These are phyloP conservation scores for Artemia sinica DNA, from an alignment of 2,888 invertebrate genomes.

Conservation along the genomic window DNA sequence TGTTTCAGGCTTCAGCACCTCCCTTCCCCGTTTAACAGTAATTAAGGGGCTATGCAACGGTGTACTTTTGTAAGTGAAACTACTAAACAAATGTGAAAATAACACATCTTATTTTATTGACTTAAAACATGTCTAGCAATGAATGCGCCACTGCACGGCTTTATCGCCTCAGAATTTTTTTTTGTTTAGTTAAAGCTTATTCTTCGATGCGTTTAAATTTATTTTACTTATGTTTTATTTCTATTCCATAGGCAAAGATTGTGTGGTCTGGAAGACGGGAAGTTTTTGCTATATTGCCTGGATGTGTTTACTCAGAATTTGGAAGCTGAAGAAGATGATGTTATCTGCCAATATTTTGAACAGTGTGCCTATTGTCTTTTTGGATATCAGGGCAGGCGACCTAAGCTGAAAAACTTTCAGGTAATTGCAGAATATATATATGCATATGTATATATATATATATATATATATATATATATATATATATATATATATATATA, in stretches of 20 bases:
- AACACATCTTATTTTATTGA: no score
- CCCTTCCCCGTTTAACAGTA: no score
- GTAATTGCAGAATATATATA: not conserved
- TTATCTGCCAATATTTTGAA: not conserved
- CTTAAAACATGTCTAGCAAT: no score
- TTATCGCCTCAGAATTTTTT: not conserved
- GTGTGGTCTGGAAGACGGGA: not conserved
- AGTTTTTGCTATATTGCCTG: not conserved
- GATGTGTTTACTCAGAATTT: not conserved
- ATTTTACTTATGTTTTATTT: not conserved
- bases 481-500: no score
- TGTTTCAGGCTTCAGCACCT: no score
- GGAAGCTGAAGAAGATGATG: not conserved
- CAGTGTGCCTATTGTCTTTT: slow-evolving; percentile 9
- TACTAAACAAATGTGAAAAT: no score
- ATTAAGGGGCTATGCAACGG: no score
- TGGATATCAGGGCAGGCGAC: not conserved
- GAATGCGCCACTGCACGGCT: no score
- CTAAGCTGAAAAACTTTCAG: not conserved
- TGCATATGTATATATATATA: no score
- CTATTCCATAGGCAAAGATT: not conserved
- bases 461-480: no score
- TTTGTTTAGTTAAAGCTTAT: not conserved
- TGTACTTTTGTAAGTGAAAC: no score
- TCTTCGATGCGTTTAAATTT: not conserved